Evolutionary conservation across 1,140 invertebrate genomes (phyloP).

Genomic region (Mactra quadrangularis): DNA sequence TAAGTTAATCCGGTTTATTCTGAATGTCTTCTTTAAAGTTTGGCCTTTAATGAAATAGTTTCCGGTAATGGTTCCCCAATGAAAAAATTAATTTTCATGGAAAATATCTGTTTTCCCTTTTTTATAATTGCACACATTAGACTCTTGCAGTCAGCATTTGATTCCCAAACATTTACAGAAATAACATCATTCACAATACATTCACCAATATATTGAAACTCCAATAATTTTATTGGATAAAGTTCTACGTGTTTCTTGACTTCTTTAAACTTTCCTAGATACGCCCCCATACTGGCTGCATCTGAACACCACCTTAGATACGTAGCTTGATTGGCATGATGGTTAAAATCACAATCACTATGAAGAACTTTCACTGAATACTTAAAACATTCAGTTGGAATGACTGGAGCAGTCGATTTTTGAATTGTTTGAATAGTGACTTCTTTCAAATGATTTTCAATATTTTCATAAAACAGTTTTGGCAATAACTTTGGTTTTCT

Average conservation of each 20-base stretch:
- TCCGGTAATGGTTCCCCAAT: background rate
- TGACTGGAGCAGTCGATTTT: background rate
- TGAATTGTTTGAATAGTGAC: slow-evolving; percentile 21
- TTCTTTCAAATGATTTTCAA: background rate
- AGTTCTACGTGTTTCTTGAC: slow-evolving; percentile 16
- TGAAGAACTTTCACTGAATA: slow-evolving; percentile 1
- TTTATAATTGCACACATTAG: background rate
- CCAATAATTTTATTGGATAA: slow-evolving; percentile 1
- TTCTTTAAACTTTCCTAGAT: slow-evolving; percentile 4
- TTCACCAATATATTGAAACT: slow-evolving; percentile 36
- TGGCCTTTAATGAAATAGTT: background rate
- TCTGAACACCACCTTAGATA: slow-evolving; percentile 31
- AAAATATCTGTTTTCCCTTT: slow-evolving; percentile 23
- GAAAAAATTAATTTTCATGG: slow-evolving; percentile 23
- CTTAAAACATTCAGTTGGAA: slow-evolving; percentile 8
- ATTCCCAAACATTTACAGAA: slow-evolving; percentile 11
- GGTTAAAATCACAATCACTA: slow-evolving; percentile 36
- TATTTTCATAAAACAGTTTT: slow-evolving; percentile 15
- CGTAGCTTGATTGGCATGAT: slow-evolving; percentile 17
- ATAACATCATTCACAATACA: slow-evolving; percentile 3
- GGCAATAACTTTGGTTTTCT: slow-evolving; percentile 16
- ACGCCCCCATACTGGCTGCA: background rate
- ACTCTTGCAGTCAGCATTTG: background rate
- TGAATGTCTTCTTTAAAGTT: background rate
- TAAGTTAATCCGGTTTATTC: too few species aligned